Base-by-base conservation (phyloP, 2,888 invertebrate species). In the Pristionchus fissidentatus region DNA sequence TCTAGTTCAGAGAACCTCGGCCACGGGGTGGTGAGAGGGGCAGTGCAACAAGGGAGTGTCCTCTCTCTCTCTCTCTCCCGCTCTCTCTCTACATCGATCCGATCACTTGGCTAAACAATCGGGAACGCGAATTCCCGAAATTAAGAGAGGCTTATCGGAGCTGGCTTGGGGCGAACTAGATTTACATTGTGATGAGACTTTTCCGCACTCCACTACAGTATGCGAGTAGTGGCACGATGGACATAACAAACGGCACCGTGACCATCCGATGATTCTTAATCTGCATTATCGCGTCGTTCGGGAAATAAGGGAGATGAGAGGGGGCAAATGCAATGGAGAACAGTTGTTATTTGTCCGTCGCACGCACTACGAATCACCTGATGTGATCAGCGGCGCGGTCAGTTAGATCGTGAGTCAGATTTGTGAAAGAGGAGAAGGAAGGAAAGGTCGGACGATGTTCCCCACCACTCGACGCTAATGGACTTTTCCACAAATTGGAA, bases 21-120 rank as follows among this genome's bases (percentile, higher is more conserved):
- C 70, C 70, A 70, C 70, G 70, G 70, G 70, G 38, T 70, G 43
- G 70, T 70, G 70, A 43, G 70, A 70, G 62, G 35, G 35, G 70
- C 66, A 66, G 66, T 66, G 66, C 66, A 66, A 66, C 66, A 66
- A 38, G 66, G 4, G 60, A 38, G 66, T 35, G n/a, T n/a, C 35
- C 38, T 41, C 15, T 62, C 8, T 15, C 13, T 38, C 66, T 66
- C 66, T 38, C 38, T 38, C 41, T 26, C 43, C 38, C 66, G 35
- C 66, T 66, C 66, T 38, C 22, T 35, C 38, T 38, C 66, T n/a
- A n/a, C 70, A 70, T 70, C 70, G 70, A 70, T 70, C 70, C 70
- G 70, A 43, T 26, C 70, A 55, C 55, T 55, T 55, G 22, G 15
- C 55, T 22, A 70, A 70, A 70, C 70, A 70, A 29, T 29, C 60